These are phyloP conservation scores for Drosophila picticornis DNA, from an alignment of 2,888 invertebrate species.

Conservation along the genomic window DNA sequence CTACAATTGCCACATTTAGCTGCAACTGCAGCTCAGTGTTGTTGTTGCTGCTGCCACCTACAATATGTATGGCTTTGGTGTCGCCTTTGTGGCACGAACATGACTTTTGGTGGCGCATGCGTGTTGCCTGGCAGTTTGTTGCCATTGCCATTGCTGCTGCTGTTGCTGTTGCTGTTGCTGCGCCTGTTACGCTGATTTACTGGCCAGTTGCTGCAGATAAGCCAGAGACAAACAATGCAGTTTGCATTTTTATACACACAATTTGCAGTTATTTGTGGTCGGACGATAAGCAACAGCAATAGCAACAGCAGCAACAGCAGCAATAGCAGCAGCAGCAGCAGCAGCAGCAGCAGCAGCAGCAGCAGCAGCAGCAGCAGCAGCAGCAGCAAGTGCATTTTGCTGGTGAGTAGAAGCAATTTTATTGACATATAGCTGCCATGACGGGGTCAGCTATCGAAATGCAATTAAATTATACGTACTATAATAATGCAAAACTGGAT, in stretches of 20 bases:
- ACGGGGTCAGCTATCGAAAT: slow-evolving; percentile 74
- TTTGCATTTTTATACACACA: slow-evolving; percentile 72
- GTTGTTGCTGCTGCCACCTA: slow-evolving; percentile 64
- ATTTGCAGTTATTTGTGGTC: slow-evolving; percentile 80
- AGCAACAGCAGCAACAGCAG: slow-evolving; percentile 18
- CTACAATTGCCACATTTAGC: slow-evolving; percentile 60
- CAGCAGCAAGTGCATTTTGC: slow-evolving; percentile 59
- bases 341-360: slow-evolving; percentile 14
- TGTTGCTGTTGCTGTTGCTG: slow-evolving; percentile 35
- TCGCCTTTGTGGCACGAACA: slow-evolving; percentile 79
- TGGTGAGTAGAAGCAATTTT: slow-evolving; percentile 51
- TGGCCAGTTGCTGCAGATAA: slow-evolving; percentile 70
- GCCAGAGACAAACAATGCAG: slow-evolving; percentile 73
- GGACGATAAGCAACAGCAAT: slow-evolving; percentile 59
- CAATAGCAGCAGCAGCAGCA: slow-evolving; percentile 15
- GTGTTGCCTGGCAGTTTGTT: slow-evolving; percentile 79
- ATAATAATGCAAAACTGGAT: slow-evolving; percentile 57
- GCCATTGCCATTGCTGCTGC: slow-evolving; percentile 55
- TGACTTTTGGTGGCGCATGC: slow-evolving; percentile 81
- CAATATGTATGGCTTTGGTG: slow-evolving; percentile 77
- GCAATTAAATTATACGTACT: slow-evolving; percentile 74
- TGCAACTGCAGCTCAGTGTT: slow-evolving; percentile 17
- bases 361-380: slow-evolving; percentile 18
- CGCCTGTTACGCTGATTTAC: slow-evolving; percentile 74
- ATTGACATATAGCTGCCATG: slow-evolving; percentile 75